Percentiles rank a stretch among this genome's conserved stretches.
Conservation (phyloP, 2,797 vertebrate genomes). For the Cynodonichthys magdalenae region DNA sequence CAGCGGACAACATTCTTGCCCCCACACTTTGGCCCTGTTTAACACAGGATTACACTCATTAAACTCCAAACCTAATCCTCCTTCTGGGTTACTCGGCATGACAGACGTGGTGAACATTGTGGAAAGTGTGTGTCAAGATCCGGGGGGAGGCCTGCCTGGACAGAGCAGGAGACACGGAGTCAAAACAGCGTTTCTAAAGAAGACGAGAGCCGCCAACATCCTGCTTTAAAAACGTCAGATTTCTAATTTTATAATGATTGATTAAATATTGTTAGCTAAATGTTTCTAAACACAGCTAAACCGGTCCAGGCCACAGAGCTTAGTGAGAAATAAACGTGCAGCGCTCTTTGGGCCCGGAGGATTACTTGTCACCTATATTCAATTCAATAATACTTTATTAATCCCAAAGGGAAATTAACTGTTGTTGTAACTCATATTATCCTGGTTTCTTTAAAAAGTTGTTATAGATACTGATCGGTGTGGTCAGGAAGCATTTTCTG, state of each 20-base stretch:
- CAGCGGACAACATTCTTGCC: conserved; percentile 79
- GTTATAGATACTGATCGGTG: no score
- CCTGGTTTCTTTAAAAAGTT: no score
- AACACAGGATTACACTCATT: conserved; percentile 87
- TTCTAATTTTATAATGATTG: background rate
- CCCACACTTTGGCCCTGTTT: conserved; percentile 82
- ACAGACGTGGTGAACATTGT: conserved; percentile 86
- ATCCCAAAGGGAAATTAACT: no score
- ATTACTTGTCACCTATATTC: conserved; percentile 54
- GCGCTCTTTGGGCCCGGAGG: conserved; percentile 34
- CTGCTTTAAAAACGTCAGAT: conserved; percentile 5
- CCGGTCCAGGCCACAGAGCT: conserved; percentile 32
- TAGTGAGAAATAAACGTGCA: conserved; percentile 44
- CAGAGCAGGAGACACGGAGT: conserved; percentile 71
- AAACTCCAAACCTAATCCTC: conserved; percentile 85
- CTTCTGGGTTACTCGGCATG: conserved; percentile 82
- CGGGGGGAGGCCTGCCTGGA: conserved; percentile 65
- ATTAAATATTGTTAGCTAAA: background rate
- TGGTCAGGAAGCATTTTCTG: no score
- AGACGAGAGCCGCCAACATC: conserved; percentile 57
- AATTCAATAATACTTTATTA: no score
- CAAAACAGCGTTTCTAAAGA: conserved; percentile 75
- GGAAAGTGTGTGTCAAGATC: conserved; percentile 81
- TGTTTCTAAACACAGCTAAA: conserved; percentile 17
- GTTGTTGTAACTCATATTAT: no score